Base-by-base conservation (phyloP, 1,140 invertebrate genomes). In the Panagrolaimus sp. region DNA sequence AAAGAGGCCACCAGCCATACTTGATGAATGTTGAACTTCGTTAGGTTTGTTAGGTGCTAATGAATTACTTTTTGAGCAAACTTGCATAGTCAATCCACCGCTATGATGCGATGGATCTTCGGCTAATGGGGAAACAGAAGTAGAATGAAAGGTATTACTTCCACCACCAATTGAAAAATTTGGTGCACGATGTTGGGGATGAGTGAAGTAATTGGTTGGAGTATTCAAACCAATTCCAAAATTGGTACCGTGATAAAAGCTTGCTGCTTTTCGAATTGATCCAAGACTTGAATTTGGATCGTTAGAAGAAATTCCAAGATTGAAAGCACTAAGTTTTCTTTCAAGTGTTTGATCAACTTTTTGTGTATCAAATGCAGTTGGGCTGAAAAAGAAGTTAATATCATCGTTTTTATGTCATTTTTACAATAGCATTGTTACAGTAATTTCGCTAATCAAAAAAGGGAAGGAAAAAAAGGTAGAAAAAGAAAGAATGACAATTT, bases 241-340 rank as follows among this genome's bases (percentile, higher is more conserved):
- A 57, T 57, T 57, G 51, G n/a, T 27, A 16, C 51, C 51, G 51
- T 57, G 51, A 11, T 20, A 20, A 27, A 57, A 57, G n/a, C 51
- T 57, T 20, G 51, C 51, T 20, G 51, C 51, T 25, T 27, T 20
- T 25, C 51, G 51, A 27, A 57, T 57, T 25, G 20, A 25, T n/a
- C 51, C 51, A 27, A 57, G 51, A 27, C 27, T 57, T 20, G 51
- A 57, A 11, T 57, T 27, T 11, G 51, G 20, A 27, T 20, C 51
- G 27, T 20, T 11, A 11, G 51, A 57, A 13, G 13, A 16, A 27
- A 57, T 20, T 25, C 51, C 51, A 27, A 57, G 51, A 20, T 57
- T 57, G 51, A 57, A 25, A 20, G 51, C 51, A 57, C 51, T 57
- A 20, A 57, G 27, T 25, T 57, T 57, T 20, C 51, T 20, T 57